Conservation (phyloP, 1,140 invertebrate genomes). For the Nephila pilipes region DNA sequence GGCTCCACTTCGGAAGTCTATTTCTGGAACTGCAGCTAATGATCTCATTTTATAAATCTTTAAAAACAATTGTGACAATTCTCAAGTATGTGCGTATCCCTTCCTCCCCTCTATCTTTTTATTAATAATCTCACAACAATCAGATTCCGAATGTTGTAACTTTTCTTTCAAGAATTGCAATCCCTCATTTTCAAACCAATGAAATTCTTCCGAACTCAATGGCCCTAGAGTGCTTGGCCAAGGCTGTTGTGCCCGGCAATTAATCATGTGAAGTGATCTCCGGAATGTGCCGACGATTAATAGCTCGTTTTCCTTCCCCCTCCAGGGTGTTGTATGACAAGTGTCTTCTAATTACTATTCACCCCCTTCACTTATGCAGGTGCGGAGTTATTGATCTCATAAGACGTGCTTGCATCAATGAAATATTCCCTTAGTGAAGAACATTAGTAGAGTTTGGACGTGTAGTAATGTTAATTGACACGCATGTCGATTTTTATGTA, state of each 20-base stretch:
- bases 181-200: not conserved
- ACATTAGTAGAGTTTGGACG: not conserved
- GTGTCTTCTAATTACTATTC: not conserved
- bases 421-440: too few relatives aligned
- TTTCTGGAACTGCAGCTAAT: too few relatives aligned
- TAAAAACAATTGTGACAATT: too few relatives aligned
- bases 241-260: not conserved
- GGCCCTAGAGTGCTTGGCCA: not conserved
- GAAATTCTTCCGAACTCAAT: not conserved
- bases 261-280: constrained; percentile 2
- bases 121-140: not conserved
- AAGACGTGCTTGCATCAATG: not conserved
- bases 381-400: not conserved
- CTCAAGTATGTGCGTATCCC: too few relatives aligned
- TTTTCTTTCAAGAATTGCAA: not conserved
- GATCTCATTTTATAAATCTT: too few relatives aligned
- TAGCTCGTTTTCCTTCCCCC: not conserved
- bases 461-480: not conserved
- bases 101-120: too few relatives aligned
- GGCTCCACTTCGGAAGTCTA: too few relatives aligned
- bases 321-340: constrained; percentile 8
- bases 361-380: not conserved
- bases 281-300: not conserved
- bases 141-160: not conserved
- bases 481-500: too few relatives aligned